Percentiles rank a stretch among this genome's conserved stretches.
Evolutionary conservation across 2,888 invertebrate genomes (phyloP).

Genomic region (Nomada flava): DNA sequence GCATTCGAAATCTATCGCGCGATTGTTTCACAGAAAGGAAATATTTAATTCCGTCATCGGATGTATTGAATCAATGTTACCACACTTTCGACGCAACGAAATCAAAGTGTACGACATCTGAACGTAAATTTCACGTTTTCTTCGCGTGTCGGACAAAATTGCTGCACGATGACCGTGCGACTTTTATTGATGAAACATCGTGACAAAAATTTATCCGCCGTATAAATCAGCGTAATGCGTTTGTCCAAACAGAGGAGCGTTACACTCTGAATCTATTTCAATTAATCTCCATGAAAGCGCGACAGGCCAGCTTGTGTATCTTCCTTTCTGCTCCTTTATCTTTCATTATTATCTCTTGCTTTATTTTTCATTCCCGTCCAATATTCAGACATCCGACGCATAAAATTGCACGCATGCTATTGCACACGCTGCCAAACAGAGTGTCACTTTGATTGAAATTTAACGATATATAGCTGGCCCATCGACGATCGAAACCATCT

Average conservation of each 20-base stretch:
- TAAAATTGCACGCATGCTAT: conserved; percentile 11
- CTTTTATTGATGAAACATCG: conserved; percentile 34
- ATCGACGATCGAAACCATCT: conserved; percentile 18
- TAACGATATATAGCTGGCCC: conserved; percentile 14
- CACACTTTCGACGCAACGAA: not conserved
- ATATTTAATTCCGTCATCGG: not conserved
- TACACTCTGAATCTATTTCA: conserved; percentile 51
- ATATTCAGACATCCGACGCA: not conserved
- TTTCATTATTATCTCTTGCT: not conserved
- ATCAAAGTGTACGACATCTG: no score
- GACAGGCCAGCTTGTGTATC: conserved; percentile 13
- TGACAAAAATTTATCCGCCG: conserved; percentile 47
- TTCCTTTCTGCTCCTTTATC: not conserved
- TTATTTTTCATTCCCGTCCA: not conserved
- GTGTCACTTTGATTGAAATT: conserved; percentile 36
- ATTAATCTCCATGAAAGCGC: conserved; percentile 52
- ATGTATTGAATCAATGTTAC: not conserved
- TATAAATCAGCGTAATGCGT: conserved; percentile 46
- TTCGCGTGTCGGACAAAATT: conserved; percentile 10
- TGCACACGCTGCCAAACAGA: not conserved
- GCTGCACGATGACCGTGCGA: conserved; percentile 32
- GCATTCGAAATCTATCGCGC: no score
- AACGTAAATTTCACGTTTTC: conserved; percentile 9
- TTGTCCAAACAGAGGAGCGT: conserved; percentile 31
- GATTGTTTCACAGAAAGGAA: no score